Base-by-base conservation (phyloP, 2,888 invertebrate species). In the Lordiphosa fenestrarum region DNA sequence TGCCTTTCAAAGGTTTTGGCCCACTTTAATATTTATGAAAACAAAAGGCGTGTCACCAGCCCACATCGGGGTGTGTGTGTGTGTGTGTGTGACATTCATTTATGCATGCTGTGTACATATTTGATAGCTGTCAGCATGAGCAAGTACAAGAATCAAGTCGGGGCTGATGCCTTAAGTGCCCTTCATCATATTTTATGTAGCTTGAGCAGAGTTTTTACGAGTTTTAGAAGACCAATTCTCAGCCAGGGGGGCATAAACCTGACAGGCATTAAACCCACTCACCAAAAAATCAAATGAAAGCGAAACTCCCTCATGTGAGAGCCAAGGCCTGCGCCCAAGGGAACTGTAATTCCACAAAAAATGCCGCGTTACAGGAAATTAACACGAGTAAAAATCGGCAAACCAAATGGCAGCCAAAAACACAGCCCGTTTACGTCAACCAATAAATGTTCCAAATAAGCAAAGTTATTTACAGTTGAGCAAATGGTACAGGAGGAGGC, bases 391-490 rank as follows among this genome's bases (percentile, higher is more conserved):
- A 77, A 80, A 81, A 77, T 73, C 49, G 64, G 52, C 69, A 66
- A 66, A 67, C 49, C 47, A 53, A 60, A 60, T 61, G 55, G 51
- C 46, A 21, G 33, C 23, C 66, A 70, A 61, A 65, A 62, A 64
- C 66, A 73, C 66, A 76, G 73, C 73, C 69, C 75, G 54, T 78
- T 81, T 77, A 73, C 78, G 74, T 81, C 82, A 72, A 72, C 73
- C 82, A 78, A 80, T 80, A 80, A 80, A 80, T 81, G 80, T 81
- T 74, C 66, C 71, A 75, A 77, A 80, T 78, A 76, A 71, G 72
- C 64, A 76, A 81, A 77, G 76, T 80, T 80, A 76, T 80, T 80
- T 78, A 78, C 76, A 73, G 73, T 66, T 66, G 58, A 21, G 69
- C 64, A 55, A 41, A 39, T 60, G 58, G 52, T 56, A 23, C 19